Conservation (phyloP, 2,888 invertebrate genomes). For the Beris chalybata region DNA sequence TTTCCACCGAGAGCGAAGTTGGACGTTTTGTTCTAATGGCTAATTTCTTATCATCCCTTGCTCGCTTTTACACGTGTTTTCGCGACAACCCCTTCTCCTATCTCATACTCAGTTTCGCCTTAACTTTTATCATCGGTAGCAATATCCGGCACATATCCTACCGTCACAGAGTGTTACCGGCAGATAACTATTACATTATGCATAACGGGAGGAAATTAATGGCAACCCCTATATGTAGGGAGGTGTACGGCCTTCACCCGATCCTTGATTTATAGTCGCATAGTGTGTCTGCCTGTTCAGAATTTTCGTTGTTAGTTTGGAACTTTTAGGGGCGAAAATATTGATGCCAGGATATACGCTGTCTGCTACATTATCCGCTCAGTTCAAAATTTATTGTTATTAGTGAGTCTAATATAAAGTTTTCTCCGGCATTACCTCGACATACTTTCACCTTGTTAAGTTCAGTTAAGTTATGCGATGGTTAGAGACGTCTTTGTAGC, state of each 20-base stretch:
- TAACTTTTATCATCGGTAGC: constrained; percentile 27
- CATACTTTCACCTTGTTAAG: constrained; percentile 1
- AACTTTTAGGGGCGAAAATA: constrained; percentile 18
- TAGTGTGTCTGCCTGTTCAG: constrained; percentile 15
- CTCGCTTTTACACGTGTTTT: too few species aligned
- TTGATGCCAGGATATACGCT: constrained; percentile 25
- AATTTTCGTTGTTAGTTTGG: constrained; percentile 23
- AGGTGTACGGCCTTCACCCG: constrained; percentile 1
- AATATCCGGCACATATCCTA: constrained; percentile 34
- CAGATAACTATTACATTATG: constrained; percentile 40
- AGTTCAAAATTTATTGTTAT: constrained; percentile 23
- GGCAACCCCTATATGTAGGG: constrained; percentile 24
- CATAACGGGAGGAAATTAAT: constrained; percentile 40
- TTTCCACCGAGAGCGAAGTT: too few species aligned
- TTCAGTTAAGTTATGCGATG: background rate
- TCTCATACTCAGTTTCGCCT: constrained; percentile 23
- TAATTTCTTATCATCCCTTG: too few species aligned
- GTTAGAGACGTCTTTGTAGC: background rate
- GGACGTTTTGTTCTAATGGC: too few species aligned
- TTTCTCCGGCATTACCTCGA: background rate
- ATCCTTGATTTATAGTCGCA: constrained; percentile 24
- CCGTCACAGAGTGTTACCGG: constrained; percentile 36
- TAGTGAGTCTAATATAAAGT: constrained; percentile 21
- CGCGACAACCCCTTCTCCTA: background rate
- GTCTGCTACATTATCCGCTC: constrained; percentile 27